Evolutionary conservation across 1,140 invertebrate genomes (phyloP).

Genomic region (Drosophila parvula): DNA sequence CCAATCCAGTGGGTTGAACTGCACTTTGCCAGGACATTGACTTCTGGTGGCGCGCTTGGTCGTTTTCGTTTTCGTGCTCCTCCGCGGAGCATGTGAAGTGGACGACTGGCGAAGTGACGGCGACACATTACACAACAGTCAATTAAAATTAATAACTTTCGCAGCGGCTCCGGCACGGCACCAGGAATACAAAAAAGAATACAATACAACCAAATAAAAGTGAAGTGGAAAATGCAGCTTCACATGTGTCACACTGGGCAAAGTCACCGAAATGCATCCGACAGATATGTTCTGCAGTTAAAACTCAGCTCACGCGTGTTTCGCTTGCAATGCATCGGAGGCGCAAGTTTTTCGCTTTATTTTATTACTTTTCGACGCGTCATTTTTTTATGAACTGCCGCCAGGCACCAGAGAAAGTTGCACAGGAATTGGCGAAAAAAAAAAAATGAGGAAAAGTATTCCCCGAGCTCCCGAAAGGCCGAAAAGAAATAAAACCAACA

Average conservation of each 20-base stretch:
- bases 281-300: constrained; percentile 58
- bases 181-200: constrained; percentile 19
- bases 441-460: constrained; percentile 21
- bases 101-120: constrained; percentile 59
- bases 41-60: constrained; percentile 27
- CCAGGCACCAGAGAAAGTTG: constrained; percentile 29
- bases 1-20: constrained; percentile 42
- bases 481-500: constrained; percentile 35
- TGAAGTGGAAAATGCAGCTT: constrained; percentile 34
- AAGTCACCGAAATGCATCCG: constrained; percentile 65
- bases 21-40: constrained; percentile 60
- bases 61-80: constrained; percentile 21
- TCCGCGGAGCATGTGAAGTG: constrained; percentile 61
- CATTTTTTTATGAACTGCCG: constrained; percentile 38
- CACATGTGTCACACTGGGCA: constrained; percentile 66
- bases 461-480: constrained; percentile 15
- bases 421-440: constrained; percentile 18
- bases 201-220: background rate
- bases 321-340: constrained; percentile 43
- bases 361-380: constrained; percentile 65
- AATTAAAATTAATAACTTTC: constrained; percentile 82
- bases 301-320: constrained; percentile 62
- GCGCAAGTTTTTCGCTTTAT: constrained; percentile 30
- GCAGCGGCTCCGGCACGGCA: constrained; percentile 35
- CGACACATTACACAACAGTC: constrained; percentile 77